phyloP scores from a whole-genome alignment of 2,113 vertebrate genomes.

The Alaudala cheleensis region DNA sequence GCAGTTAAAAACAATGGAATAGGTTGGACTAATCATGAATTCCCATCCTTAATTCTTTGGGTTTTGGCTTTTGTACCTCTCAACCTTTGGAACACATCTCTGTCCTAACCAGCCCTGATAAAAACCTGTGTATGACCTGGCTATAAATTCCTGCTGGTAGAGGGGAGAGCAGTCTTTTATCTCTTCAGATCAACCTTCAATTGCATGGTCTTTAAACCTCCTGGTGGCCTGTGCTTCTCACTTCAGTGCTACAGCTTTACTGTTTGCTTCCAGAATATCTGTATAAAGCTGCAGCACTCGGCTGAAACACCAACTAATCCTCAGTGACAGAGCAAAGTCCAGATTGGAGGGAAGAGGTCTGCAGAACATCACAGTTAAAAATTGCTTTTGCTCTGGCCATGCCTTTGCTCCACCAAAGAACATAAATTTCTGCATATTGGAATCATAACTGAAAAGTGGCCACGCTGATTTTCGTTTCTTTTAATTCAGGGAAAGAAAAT shows the following conservation, averaged over 20 bases:
- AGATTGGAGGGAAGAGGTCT: background rate
- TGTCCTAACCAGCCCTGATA: background rate
- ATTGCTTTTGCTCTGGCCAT: background rate
- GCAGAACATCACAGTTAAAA: conserved; percentile 12
- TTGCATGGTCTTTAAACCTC: background rate
- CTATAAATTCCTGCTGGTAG: background rate
- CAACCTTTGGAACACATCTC: background rate
- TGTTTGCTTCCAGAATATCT: background rate
- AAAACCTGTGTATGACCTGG: background rate
- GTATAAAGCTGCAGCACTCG: background rate
- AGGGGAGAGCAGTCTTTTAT: background rate
- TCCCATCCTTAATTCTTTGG: background rate
- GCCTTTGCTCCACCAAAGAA: background rate
- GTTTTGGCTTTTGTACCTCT: background rate
- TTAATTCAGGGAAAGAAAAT: background rate
- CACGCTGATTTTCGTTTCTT: background rate
- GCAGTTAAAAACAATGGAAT: background rate
- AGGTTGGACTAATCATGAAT: background rate
- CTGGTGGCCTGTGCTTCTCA: background rate
- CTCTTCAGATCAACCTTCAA: background rate
- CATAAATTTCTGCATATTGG: background rate
- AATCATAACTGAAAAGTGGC: background rate
- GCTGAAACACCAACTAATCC: background rate
- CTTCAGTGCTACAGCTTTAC: background rate
- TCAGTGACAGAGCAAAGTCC: background rate